A percentile compares a stretch with the other conserved stretches of the same genome.
Conservation (phyloP, 2,113 vertebrate genomes). For the Scolopax mira region DNA sequence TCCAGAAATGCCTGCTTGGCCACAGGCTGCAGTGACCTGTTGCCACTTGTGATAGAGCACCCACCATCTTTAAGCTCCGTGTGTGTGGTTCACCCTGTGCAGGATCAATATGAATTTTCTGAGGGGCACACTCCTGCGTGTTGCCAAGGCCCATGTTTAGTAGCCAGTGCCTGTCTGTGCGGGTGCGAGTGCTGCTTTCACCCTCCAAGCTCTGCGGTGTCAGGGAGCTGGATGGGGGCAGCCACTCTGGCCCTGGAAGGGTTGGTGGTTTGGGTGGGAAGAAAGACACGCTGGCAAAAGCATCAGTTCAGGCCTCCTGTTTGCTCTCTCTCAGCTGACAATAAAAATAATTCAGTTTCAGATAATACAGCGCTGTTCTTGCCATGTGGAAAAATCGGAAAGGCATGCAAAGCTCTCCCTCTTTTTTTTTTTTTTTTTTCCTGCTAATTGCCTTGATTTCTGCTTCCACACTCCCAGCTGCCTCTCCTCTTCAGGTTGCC, state of each 20-base stretch:
- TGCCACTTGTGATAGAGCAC: not conserved
- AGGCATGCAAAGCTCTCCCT: conserved; percentile 16
- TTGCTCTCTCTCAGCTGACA: not conserved
- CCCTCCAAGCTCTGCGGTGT: not conserved
- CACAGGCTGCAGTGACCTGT: not conserved
- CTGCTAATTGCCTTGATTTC: conserved; percentile 41
- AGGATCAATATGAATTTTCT: not conserved
- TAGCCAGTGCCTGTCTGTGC: not conserved
- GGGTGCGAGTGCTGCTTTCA: not conserved
- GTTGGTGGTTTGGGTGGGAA: not conserved
- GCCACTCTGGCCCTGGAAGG: not conserved
- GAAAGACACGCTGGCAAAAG: not conserved
- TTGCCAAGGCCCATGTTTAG: not conserved
- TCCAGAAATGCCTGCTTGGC: conserved; percentile 25
- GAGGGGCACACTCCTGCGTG: rapidly evolving
- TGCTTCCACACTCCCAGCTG: conserved; percentile 47
- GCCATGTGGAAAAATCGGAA: conserved; percentile 31
- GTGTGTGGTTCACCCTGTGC: not conserved
- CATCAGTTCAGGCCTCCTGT: not conserved
- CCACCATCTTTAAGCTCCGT: rapidly evolving
- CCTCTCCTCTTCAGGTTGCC: conserved; percentile 50
- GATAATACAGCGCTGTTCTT: not conserved
- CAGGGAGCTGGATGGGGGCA: not conserved
- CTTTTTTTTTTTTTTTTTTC: not conserved
- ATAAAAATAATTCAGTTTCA: conserved; percentile 17